Conservation (phyloP, 2,888 invertebrate genomes). For the Morinoia aosen region DNA sequence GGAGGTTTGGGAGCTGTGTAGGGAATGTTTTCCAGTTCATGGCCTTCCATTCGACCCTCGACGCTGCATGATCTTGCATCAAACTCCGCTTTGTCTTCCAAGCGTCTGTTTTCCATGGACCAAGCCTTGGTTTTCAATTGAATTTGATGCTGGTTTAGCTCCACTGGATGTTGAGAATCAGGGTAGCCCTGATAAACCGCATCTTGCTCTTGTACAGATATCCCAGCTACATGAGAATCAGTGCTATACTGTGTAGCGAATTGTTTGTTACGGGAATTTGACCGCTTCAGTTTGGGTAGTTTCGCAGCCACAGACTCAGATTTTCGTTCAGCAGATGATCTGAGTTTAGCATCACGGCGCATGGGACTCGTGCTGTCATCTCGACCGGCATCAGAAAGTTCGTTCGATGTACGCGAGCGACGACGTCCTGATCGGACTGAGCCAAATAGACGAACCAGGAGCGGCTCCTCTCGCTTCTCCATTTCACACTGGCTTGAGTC, state of each 20-base stretch:
- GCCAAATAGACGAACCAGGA: constrained; percentile 62
- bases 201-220: not conserved
- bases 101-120: not conserved
- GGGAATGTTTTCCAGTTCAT: not conserved
- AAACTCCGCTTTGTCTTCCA: not conserved
- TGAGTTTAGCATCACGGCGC: constrained; percentile 29
- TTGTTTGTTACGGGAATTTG: constrained; percentile 14
- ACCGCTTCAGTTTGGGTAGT: not conserved
- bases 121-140: not conserved
- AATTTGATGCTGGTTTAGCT: not conserved
- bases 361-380: constrained; percentile 55
- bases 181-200: not conserved
- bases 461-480: constrained; percentile 58
- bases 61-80: constrained; percentile 55
- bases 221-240: not conserved
- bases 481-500: constrained; percentile 24
- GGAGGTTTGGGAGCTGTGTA: not conserved
- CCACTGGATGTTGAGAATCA: not conserved
- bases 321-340: constrained; percentile 22
- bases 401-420: constrained; percentile 15
- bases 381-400: constrained; percentile 55
- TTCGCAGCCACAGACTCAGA: constrained; percentile 26
- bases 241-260: not conserved
- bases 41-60: constrained; percentile 59
- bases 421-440: constrained; percentile 59